Percentiles rank a stretch among this genome's conserved stretches.
These are phyloP conservation scores for Andrena bucephala DNA, from an alignment of 2,888 invertebrate genomes.

Conservation along the genomic window DNA sequence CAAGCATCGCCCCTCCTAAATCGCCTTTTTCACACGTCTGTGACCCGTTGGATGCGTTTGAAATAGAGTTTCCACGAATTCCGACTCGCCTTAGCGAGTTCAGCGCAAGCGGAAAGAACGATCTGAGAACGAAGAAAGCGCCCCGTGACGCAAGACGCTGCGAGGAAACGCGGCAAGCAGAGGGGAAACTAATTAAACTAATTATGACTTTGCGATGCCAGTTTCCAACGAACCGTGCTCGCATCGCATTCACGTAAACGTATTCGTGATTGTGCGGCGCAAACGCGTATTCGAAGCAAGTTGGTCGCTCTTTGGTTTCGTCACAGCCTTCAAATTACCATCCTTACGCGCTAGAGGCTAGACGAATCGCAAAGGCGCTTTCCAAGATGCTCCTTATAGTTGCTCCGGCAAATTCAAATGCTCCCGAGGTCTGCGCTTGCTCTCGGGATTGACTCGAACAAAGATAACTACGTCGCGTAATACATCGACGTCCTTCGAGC, in stretches of 20 bases:
- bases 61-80: not conserved
- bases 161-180: not conserved
- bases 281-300: constrained; percentile 7
- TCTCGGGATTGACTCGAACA: not conserved
- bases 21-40: constrained; percentile 4
- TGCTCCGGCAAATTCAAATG: constrained; percentile 23
- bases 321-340: constrained; percentile 36
- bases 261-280: constrained; percentile 5
- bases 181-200: constrained; percentile 76
- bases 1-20: constrained; percentile 28
- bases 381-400: constrained; percentile 6
- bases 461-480: not conserved
- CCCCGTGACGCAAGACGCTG: not conserved
- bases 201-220: constrained; percentile 76
- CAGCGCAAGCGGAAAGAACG: not conserved
- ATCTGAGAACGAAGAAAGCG: not conserved
- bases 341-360: constrained; percentile 9
- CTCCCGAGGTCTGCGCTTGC: not conserved
- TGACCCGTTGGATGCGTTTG: not conserved
- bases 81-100: not conserved
- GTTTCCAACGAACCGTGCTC: constrained; percentile 59
- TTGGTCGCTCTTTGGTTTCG: constrained; percentile 30
- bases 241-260: not conserved
- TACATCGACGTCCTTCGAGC: not conserved
- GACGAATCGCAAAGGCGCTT: constrained; percentile 20